Conservation (phyloP, 2,888 invertebrate genomes). For the Tachystola acroxantha region DNA sequence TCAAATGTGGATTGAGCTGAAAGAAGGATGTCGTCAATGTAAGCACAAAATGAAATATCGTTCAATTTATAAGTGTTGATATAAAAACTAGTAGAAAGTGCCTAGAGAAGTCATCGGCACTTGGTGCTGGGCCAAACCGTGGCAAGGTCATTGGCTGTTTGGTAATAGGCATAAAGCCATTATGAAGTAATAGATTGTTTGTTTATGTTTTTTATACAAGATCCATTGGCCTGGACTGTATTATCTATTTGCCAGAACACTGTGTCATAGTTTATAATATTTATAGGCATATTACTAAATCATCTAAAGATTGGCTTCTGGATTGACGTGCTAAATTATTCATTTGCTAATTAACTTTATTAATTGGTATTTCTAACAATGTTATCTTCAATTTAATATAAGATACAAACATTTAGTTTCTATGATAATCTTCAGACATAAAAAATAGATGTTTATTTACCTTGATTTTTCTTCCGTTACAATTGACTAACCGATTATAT, state of each 20-base stretch:
- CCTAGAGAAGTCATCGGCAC: conserved; percentile 65
- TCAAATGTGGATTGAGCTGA: not conserved
- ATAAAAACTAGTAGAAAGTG: conserved; percentile 68
- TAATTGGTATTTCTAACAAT: no score
- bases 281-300: no score
- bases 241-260: not conserved
- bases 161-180: conserved; percentile 56
- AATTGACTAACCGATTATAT: conserved; percentile 17
- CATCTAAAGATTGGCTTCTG: no score
- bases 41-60: conserved; percentile 16
- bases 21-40: conserved; percentile 29
- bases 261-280: no score
- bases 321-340: no score
- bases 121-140: conserved; percentile 65
- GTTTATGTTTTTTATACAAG: conserved; percentile 56
- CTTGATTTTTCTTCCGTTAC: conserved; percentile 11
- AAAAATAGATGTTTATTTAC: no score
- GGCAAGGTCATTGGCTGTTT: conserved; percentile 67
- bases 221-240: not conserved
- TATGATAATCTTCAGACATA: no score
- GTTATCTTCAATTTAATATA: no score
- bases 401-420: no score
- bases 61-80: conserved; percentile 27
- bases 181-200: conserved; percentile 62
- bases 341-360: no score